Conservation (phyloP, 2,797 vertebrate species). For the Scleropages formosus region DNA sequence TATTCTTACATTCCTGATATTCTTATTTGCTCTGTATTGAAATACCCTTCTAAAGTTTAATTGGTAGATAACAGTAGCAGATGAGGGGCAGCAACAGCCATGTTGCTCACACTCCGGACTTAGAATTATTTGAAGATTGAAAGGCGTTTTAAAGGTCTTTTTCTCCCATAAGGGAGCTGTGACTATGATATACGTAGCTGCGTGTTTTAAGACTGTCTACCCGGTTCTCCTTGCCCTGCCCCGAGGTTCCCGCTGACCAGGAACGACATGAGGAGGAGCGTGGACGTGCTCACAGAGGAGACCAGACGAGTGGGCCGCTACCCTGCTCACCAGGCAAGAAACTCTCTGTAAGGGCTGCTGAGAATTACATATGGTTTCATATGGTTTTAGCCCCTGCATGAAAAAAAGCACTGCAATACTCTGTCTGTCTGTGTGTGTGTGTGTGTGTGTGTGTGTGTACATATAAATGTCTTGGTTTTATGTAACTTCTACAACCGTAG, state of each 20-base stretch:
- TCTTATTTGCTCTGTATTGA: constrained; percentile 1
- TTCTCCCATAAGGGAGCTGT: background rate
- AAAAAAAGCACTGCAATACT: background rate
- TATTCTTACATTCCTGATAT: no score
- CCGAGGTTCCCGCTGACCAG: background rate
- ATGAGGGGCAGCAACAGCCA: background rate
- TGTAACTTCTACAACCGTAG: no score
- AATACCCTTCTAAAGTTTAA: background rate
- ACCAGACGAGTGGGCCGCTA: constrained; percentile 1
- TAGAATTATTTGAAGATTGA: background rate
- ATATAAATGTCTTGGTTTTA: background rate
- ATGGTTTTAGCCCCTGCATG: background rate
- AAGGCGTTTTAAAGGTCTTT: background rate
- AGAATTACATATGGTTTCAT: constrained; percentile 9
- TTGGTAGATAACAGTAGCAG: background rate
- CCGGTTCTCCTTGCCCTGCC: background rate
- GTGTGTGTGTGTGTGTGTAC: no score
- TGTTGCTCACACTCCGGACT: background rate
- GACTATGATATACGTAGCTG: background rate
- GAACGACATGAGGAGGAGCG: background rate
- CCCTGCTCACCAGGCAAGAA: constrained; percentile 3
- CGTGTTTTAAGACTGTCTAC: constrained; percentile 6
- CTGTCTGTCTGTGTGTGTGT: background rate
- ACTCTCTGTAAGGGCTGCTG: background rate
- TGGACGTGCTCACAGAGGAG: constrained; percentile 2